Base-by-base conservation (phyloP, 35 echinoderm and acorn worm species). In the Strongylocentrotus purpuratus region DNA sequence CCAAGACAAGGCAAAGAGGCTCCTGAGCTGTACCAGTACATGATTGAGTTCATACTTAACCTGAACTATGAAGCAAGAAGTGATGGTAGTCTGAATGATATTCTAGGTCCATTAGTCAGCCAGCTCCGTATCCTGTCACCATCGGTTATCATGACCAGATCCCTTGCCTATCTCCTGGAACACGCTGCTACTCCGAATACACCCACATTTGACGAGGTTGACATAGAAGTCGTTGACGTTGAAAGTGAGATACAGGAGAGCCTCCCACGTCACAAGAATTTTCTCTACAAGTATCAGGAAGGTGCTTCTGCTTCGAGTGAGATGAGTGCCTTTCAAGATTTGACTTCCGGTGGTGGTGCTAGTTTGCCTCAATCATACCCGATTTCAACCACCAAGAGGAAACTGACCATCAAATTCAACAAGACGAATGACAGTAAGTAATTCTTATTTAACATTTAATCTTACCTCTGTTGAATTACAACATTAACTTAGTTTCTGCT, bases 31-130 rank as follows among this genome's bases (percentile, higher is more conserved):
- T 88, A 46, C 32, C 87, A 88, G 32, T 15, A 88, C 13, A 33
- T 41, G 87, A 35, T 14, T 35, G 32, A 88, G 45, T 46, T 88
- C 13, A 33, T 88, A 7, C 87, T 88, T 33, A 32, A 33, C 10
- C 33, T 88, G n/a, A 88, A 88, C 45, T 88, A 88, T 18, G 87
- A 88, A 88, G 31, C 87, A 88, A 88, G 45, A 41, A 46, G 15
- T 41, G 18, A n/a, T 88, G 87, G 32, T 41, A 1, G 32, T 15
- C 45, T 88, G 4, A 88, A 88, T 46, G 45, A 46, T 10, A 35
- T 88, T 18, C 87, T 88, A 2, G 2, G 25, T 70, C 61, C 61
- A 25, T 28, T 70, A 14, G 61, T 70, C 18, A 70, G 1, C 17
- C 17, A 18, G 61, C 61, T 70, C 0, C 18, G 4, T 20, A 70